Evolutionary conservation across 2,797 vertebrate species (phyloP).

Genomic region (Rallus crepitans): DNA sequence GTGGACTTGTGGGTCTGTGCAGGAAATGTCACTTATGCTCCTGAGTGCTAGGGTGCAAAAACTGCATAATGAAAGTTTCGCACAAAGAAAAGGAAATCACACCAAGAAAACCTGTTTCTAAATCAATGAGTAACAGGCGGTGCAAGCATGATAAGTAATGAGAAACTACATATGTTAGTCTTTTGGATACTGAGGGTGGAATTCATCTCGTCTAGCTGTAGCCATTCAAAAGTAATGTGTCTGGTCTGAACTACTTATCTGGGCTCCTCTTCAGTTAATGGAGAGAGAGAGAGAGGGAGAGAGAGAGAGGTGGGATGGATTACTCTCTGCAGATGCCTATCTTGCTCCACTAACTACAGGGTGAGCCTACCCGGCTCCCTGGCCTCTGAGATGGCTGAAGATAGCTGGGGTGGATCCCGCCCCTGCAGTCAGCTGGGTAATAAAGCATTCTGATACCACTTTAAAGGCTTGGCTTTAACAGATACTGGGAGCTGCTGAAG

Average conservation of each 20-base stretch:
- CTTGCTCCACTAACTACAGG: background rate
- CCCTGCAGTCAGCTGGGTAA: slow-evolving; percentile 10
- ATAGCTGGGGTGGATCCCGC: background rate
- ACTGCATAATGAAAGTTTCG: background rate
- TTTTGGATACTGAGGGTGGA: slow-evolving; percentile 10
- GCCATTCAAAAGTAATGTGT: background rate
- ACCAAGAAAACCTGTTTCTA: background rate
- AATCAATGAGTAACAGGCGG: slow-evolving; percentile 2
- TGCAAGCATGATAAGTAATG: slow-evolving; percentile 4
- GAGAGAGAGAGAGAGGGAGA: background rate
- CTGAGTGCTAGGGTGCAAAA: slow-evolving; percentile 1
- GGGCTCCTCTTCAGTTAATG: slow-evolving; percentile 24
- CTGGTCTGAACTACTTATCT: slow-evolving; percentile 40
- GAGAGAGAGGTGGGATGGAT: slow-evolving; percentile 13
- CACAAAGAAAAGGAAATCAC: slow-evolving; percentile 32
- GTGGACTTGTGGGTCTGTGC: background rate
- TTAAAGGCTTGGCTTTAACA: background rate
- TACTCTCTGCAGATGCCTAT: slow-evolving; percentile 43
- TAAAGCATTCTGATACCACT: slow-evolving; percentile 1
- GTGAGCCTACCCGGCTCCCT: background rate
- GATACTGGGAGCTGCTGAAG: background rate
- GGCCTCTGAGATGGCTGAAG: slow-evolving; percentile 26
- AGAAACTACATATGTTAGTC: slow-evolving; percentile 19
- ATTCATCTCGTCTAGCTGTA: slow-evolving; percentile 39
- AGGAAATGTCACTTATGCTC: background rate